phyloP scores from a whole-genome alignment of 2,888 invertebrate species.

The Epiblema foenella region DNA sequence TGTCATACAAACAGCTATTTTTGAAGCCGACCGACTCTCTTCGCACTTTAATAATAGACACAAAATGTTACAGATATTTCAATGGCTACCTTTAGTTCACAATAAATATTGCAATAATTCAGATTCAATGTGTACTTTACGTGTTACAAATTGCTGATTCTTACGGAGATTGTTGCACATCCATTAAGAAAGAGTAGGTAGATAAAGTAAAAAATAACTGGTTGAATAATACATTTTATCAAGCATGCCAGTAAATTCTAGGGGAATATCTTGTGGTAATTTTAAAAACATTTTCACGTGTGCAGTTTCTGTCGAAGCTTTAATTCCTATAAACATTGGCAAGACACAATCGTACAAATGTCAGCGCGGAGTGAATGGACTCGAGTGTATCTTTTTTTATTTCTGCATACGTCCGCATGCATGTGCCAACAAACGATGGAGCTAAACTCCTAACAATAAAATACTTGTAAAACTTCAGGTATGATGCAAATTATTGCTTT shows the following conservation, averaged over 20 bases:
- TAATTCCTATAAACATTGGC: slow-evolving; percentile 70
- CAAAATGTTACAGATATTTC: slow-evolving; percentile 76
- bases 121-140: neutral
- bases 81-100: slow-evolving; percentile 64
- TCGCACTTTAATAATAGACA: slow-evolving; percentile 80
- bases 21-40: slow-evolving; percentile 76
- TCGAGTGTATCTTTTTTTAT: slow-evolving; percentile 77
- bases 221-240: neutral
- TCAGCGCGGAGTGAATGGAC: slow-evolving; percentile 82
- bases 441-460: slow-evolving; percentile 53
- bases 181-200: neutral
- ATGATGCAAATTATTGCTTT: slow-evolving; percentile 19
- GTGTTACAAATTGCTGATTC: neutral
- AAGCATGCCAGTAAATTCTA: neutral
- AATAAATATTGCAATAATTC: slow-evolving; percentile 67
- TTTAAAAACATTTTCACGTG: slow-evolving; percentile 5
- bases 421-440: slow-evolving; percentile 74
- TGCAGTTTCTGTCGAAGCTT: slow-evolving; percentile 36
- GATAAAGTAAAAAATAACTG: too few species aligned
- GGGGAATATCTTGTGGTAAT: neutral
- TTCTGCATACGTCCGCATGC: slow-evolving; percentile 76
- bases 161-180: neutral
- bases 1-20: slow-evolving; percentile 77
- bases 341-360: slow-evolving; percentile 74
- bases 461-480: slow-evolving; percentile 1